A percentile compares a stretch with the other conserved stretches of the same genome.
Conservation (phyloP, 2,888 invertebrate species). For the Noctua janthina region DNA sequence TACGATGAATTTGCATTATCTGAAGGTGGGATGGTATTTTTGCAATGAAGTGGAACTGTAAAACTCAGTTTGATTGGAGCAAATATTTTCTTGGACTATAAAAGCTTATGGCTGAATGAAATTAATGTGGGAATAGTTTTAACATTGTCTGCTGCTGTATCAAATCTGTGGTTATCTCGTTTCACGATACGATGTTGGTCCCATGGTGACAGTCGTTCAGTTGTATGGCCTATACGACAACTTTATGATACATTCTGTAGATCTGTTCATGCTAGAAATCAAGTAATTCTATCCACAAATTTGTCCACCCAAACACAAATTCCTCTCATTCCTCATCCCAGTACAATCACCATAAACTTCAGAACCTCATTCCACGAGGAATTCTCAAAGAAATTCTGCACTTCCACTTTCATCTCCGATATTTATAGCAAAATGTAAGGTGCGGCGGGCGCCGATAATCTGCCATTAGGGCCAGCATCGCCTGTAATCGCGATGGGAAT, state of each 20-base stretch:
- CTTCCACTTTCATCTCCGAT: conserved; percentile 55
- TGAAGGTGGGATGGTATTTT: conserved; percentile 30
- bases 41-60: neutral
- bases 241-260: no score
- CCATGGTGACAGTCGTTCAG: neutral
- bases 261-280: no score
- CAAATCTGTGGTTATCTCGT: neutral
- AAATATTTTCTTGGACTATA: neutral
- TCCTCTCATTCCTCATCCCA: neutral
- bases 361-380: conserved; percentile 13
- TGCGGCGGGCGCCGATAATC: conserved; percentile 63
- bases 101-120: neutral
- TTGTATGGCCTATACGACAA: no score
- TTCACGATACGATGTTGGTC: neutral
- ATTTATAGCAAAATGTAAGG: conserved; percentile 64
- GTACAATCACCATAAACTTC: conserved; percentile 29
- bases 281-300: neutral
- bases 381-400: conserved; percentile 37
- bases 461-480: conserved; percentile 57
- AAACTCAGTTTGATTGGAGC: neutral
- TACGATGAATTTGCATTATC: conserved; percentile 29
- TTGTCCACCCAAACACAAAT: neutral
- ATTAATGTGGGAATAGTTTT: neutral
- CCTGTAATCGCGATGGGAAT: conserved; percentile 54
- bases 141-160: neutral